Evolutionary conservation across 30 jellyfish, hydroid and myxozoan genomes (phyloP).

Genomic region (Hydractinia symbiolongicarpus): DNA sequence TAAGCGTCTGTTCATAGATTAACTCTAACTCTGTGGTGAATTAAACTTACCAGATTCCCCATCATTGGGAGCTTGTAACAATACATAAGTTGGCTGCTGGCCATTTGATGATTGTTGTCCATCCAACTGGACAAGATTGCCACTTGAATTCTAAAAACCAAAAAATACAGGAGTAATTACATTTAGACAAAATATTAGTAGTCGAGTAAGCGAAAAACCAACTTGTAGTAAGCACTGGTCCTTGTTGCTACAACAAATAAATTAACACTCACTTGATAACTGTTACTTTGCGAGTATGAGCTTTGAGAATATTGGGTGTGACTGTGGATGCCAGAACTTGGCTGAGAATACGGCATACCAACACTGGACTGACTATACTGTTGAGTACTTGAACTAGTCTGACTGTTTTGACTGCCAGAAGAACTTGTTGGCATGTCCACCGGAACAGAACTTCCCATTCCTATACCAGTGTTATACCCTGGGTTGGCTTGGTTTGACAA

Average conservation of each 20-base stretch:
- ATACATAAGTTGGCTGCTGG: conserved; percentile 92
- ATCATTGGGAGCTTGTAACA: conserved; percentile 81
- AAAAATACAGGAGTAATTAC: not conserved
- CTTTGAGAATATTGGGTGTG: not conserved
- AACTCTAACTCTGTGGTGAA: not conserved
- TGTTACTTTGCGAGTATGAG: not conserved
- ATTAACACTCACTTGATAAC: not conserved
- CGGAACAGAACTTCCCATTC: not conserved
- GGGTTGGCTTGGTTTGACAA: not conserved
- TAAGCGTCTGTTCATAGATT: no score
- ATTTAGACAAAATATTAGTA: not conserved
- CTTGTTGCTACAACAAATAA: not conserved
- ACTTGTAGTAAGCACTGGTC: not conserved
- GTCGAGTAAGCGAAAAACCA: not conserved
- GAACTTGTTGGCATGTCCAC: not conserved
- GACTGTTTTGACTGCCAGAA: not conserved
- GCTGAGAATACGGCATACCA: not conserved
- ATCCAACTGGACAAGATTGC: conserved; percentile 17
- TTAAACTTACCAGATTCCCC: conserved; percentile 44
- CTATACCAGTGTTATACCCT: conserved; percentile 18
- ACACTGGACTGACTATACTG: not conserved
- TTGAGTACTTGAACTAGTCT: not conserved
- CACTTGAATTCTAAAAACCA: conserved; percentile 16
- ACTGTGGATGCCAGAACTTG: not conserved
- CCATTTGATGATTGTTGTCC: conserved; percentile 14